Evolutionary conservation across 1,140 invertebrate species (phyloP).

Genomic region (Drosophila sechellia): DNA sequence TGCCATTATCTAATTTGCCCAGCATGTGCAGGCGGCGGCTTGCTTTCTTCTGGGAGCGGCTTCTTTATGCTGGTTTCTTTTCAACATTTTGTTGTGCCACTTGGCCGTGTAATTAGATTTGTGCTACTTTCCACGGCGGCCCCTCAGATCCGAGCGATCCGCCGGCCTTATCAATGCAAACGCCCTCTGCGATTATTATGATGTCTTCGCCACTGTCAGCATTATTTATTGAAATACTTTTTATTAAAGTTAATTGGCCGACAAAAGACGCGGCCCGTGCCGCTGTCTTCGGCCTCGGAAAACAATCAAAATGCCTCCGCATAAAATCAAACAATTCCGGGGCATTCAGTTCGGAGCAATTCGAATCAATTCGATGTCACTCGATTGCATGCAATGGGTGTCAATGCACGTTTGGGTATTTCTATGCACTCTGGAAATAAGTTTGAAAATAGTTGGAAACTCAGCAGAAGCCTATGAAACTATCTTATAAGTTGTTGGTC

Average conservation of each 20-base stretch:
- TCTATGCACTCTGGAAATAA: constrained; percentile 32
- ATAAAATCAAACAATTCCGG: constrained; percentile 61
- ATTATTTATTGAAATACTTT: constrained; percentile 75
- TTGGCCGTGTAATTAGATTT: constrained; percentile 71
- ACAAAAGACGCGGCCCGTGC: constrained; percentile 61
- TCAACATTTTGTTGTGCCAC: constrained; percentile 42
- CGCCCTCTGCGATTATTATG: constrained; percentile 39
- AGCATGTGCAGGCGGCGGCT: constrained; percentile 50
- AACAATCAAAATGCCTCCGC: constrained; percentile 73
- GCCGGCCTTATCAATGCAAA: constrained; percentile 69
- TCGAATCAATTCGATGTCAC: constrained; percentile 40
- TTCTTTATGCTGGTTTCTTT: constrained; percentile 23
- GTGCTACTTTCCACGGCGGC: constrained; percentile 68
- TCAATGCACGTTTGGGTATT: constrained; percentile 63
- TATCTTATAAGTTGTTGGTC: too few species aligned
- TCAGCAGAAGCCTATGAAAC: too few species aligned
- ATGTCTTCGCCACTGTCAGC: constrained; percentile 38
- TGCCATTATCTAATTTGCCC: constrained; percentile 76
- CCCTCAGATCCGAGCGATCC: constrained; percentile 49
- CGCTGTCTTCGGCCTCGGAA: constrained; percentile 5
- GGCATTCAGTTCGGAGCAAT: constrained; percentile 56
- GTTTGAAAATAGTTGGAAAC: background rate
- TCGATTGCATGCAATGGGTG: constrained; percentile 56
- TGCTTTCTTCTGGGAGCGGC: constrained; percentile 15
- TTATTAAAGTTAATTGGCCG: constrained; percentile 79